These are phyloP conservation scores for Lepilemur ruficaudatus DNA, from an alignment of 2,797 vertebrate species.

Conservation along the genomic window DNA sequence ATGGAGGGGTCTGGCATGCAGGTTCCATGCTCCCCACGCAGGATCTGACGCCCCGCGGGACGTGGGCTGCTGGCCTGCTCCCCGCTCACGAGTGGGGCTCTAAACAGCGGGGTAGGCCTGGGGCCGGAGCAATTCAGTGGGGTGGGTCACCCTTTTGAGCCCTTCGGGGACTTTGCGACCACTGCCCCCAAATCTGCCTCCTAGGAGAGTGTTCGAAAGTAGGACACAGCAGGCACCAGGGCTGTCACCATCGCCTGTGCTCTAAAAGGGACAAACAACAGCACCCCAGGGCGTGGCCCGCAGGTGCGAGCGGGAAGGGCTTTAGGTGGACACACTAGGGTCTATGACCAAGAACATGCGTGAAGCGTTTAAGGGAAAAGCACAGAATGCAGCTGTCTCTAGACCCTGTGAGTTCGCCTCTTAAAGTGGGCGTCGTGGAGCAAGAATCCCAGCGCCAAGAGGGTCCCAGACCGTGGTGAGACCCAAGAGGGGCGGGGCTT, in stretches of 20 bases:
- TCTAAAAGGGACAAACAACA: neutral
- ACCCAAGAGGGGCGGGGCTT: fast-evolving
- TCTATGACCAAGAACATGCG: fast-evolving
- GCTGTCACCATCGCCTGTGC: neutral
- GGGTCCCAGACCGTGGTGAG: fast-evolving
- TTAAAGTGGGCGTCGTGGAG: fast-evolving
- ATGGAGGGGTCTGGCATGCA: neutral
- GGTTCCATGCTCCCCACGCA: fast-evolving
- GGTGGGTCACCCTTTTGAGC: neutral
- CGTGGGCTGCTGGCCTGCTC: neutral
- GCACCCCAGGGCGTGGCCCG: fast-evolving
- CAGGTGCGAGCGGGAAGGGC: neutral
- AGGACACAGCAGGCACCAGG: neutral
- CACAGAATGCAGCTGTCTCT: neutral
- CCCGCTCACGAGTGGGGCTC: neutral
- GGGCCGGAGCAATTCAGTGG: fast-evolving
- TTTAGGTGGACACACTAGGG: neutral
- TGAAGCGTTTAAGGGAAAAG: too few species aligned
- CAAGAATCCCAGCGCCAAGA: fast-evolving
- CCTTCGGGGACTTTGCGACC: neutral
- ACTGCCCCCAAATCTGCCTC: neutral
- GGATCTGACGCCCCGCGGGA: fast-evolving
- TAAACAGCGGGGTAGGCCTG: fast-evolving
- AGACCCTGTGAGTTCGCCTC: neutral
- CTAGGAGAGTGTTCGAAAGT: neutral